Evolutionary conservation across 2,888 invertebrate genomes (phyloP).

Genomic region (Leptinotarsa rubiginosa): DNA sequence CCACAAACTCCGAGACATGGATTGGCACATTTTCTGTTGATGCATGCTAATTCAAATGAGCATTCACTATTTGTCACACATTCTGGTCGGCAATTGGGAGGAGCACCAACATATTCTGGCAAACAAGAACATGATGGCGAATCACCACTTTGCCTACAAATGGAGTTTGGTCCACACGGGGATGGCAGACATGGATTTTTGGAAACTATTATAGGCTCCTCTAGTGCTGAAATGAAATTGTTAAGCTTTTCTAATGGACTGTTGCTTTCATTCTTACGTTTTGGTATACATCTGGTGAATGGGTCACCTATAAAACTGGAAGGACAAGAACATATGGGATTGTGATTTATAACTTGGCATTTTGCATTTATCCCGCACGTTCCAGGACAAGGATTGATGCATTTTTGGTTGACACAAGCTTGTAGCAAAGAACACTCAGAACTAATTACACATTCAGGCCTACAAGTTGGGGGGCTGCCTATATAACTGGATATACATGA

Average conservation of each 20-base stretch:
- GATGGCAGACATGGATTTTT: constrained; percentile 76
- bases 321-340: constrained; percentile 77
- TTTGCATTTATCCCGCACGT: constrained; percentile 80
- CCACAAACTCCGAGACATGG: constrained; percentile 82
- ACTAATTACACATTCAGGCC: constrained; percentile 80
- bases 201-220: constrained; percentile 57
- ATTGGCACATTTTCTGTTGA: constrained; percentile 79
- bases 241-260: background rate
- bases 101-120: constrained; percentile 75
- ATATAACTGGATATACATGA: constrained; percentile 76
- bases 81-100: constrained; percentile 80
- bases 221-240: constrained; percentile 50
- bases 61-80: constrained; percentile 81
- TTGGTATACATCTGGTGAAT: constrained; percentile 70
- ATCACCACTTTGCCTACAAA: constrained; percentile 73
- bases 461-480: constrained; percentile 77
- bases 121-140: constrained; percentile 78
- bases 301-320: constrained; percentile 75
- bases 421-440: constrained; percentile 77
- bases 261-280: constrained; percentile 48
- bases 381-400: constrained; percentile 78
- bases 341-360: constrained; percentile 80
- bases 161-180: constrained; percentile 76
- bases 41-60: constrained; percentile 74
- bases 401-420: constrained; percentile 78